A percentile compares a stretch with the other conserved stretches of the same genome.
Evolutionary conservation across 2,888 invertebrate genomes (phyloP).

Genomic region (Brassicogethes aeneus): DNA sequence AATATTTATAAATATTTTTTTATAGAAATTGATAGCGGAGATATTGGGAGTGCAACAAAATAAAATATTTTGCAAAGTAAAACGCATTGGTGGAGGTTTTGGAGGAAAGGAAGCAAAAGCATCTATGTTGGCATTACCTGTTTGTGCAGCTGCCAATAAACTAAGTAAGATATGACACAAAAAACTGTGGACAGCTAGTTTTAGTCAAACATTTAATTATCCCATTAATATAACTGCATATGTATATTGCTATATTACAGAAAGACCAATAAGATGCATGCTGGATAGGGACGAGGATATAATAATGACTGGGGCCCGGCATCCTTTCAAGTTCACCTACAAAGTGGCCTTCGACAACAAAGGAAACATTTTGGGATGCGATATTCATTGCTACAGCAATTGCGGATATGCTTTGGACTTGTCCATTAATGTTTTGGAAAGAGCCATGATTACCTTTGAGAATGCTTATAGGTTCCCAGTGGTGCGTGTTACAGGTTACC

Average conservation of each 20-base stretch:
- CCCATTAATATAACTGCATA: too few relatives aligned
- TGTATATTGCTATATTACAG: too few relatives aligned
- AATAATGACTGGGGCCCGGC: constrained; percentile 77
- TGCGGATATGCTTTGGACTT: constrained; percentile 77
- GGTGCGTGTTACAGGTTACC: constrained; percentile 57
- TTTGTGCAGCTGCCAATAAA: constrained; percentile 73
- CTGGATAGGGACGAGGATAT: constrained; percentile 93
- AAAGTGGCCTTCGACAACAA: constrained; percentile 69
- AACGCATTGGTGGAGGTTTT: constrained; percentile 90
- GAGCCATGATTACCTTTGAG: constrained; percentile 75
- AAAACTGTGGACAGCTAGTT: too few relatives aligned
- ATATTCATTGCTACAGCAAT: constrained; percentile 70
- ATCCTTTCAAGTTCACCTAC: constrained; percentile 81
- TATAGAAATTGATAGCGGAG: constrained; percentile 60
- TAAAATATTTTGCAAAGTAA: constrained; percentile 66
- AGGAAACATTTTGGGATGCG: constrained; percentile 66
- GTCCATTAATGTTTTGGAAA: constrained; percentile 72
- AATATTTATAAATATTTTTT: constrained; percentile 7
- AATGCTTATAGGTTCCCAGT: constrained; percentile 77
- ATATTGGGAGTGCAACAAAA: constrained; percentile 64
- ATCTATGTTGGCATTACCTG: constrained; percentile 57
- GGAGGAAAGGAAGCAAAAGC: constrained; percentile 88
- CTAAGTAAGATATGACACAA: too few relatives aligned
- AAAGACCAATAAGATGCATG: too few relatives aligned
- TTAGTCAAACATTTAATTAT: background rate